Conservation (phyloP, 2,888 invertebrate genomes). For the Incurvaria masculella region DNA sequence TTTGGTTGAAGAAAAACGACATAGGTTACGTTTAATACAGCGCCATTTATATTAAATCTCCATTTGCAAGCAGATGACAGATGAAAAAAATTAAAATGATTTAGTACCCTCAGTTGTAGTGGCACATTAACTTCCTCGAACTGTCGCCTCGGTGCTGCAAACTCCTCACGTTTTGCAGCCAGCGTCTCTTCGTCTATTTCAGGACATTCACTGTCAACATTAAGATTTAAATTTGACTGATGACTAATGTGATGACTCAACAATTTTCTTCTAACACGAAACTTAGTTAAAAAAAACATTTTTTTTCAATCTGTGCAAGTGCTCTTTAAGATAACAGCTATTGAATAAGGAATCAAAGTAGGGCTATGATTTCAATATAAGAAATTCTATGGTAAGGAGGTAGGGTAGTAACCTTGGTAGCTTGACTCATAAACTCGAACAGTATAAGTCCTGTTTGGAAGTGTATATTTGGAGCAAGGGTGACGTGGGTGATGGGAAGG, state of each 20-base stretch:
- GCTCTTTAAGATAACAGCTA: neutral
- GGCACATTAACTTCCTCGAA: slow-evolving; percentile 61
- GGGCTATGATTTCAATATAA: too few species aligned
- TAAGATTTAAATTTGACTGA: slow-evolving; percentile 2
- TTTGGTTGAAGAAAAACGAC: neutral
- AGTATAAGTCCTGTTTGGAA: too few species aligned
- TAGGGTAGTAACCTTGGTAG: too few species aligned
- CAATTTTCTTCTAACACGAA: too few species aligned
- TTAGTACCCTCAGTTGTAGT: slow-evolving; percentile 58
- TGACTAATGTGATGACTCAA: too few species aligned
- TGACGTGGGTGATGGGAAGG: too few species aligned
- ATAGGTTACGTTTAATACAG: neutral
- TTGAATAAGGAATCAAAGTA: neutral
- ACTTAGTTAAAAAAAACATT: too few species aligned
- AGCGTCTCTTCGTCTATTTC: slow-evolving; percentile 54
- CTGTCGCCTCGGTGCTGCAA: slow-evolving; percentile 57
- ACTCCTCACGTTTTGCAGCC: slow-evolving; percentile 53
- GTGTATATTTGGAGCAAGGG: too few species aligned
- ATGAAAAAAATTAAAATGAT: slow-evolving; percentile 1
- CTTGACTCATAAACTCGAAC: too few species aligned
- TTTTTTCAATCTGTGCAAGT: too few species aligned
- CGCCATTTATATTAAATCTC: neutral
- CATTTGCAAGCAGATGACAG: slow-evolving; percentile 4
- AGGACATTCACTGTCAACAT: slow-evolving; percentile 43
- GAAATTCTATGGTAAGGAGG: too few species aligned